Evolutionary conservation across 2,113 vertebrate species (phyloP).

Genomic region (Plecotus auritus): DNA sequence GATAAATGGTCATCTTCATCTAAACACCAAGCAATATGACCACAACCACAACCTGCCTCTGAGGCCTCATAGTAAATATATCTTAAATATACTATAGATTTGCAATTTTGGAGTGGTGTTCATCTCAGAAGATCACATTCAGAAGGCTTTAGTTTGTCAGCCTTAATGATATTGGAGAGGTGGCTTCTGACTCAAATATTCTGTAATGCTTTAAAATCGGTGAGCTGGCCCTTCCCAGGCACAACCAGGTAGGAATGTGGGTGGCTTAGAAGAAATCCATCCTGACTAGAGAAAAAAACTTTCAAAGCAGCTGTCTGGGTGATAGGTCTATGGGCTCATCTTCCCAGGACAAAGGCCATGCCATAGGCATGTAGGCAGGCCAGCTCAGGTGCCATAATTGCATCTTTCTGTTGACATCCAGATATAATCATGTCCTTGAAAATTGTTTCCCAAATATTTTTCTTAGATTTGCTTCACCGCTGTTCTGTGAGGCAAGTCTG

Average conservation of each 20-base stretch:
- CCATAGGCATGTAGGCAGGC: background rate
- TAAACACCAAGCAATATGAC: background rate
- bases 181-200: background rate
- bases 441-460: conserved; percentile 1
- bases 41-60: background rate
- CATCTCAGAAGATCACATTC: background rate
- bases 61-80: background rate
- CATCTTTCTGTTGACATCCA: background rate
- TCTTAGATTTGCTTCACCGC: background rate
- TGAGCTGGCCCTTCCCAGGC: background rate
- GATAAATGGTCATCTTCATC: background rate
- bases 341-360: background rate
- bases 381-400: background rate
- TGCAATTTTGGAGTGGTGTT: background rate
- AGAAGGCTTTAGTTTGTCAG: background rate
- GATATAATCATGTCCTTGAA: background rate
- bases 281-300: background rate
- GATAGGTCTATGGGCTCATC: background rate
- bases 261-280: background rate
- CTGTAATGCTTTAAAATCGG: background rate
- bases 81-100: background rate
- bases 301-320: background rate
- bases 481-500: background rate
- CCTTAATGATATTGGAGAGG: background rate
- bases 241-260: background rate